Base-by-base conservation (phyloP, 1,140 invertebrate species). In the Panagrolaimus sp. region DNA sequence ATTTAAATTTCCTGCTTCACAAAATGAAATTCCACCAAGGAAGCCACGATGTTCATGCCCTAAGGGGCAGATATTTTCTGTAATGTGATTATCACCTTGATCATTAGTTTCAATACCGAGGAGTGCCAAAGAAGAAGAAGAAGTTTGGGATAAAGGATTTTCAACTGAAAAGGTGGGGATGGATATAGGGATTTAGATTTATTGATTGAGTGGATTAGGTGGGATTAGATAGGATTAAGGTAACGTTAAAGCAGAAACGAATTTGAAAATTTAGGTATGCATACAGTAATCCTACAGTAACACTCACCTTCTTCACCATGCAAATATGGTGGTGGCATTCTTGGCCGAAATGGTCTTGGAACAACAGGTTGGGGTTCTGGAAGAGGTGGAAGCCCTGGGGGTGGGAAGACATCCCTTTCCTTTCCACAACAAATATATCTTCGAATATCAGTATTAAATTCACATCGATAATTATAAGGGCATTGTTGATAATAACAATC, bases 401-500 rank as follows among this genome's bases (percentile, higher is more conserved):
- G 73, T 24, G 71, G 67, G n/a, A 73, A 68, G 7, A 72, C 44
- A 43, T 70, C 71, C 17, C 52, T 15, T 64, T 70, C 68, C 12
- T 63, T 66, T 38, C 73, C 73, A 32, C 73, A 75, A 48, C 73
- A 75, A 21, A 75, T 73, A 52, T 75, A 73, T 21, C 71, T 65
- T 43, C 73, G 47, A 43, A 75, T 73, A 21, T 75, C 73, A 43
- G 46, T 62, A 46, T 75, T 75, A 28, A 75, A 68, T 62, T 75
- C 73, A 46, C 73, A 75, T 15, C 68, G 52, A 48, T 74, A 75
- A 45, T 71, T 70, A 55, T 63, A 69, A 21, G 47, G 65, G 47
- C 73, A 75, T 65, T 69, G 73, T 67, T 73, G 58, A 55, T 67
- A 73, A 52, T 73, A 73, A 32, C 73, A 75, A 48, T 75, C 73